These are phyloP conservation scores for Numenius phaeopus DNA, from an alignment of 2,797 vertebrate species.

Conservation along the genomic window DNA sequence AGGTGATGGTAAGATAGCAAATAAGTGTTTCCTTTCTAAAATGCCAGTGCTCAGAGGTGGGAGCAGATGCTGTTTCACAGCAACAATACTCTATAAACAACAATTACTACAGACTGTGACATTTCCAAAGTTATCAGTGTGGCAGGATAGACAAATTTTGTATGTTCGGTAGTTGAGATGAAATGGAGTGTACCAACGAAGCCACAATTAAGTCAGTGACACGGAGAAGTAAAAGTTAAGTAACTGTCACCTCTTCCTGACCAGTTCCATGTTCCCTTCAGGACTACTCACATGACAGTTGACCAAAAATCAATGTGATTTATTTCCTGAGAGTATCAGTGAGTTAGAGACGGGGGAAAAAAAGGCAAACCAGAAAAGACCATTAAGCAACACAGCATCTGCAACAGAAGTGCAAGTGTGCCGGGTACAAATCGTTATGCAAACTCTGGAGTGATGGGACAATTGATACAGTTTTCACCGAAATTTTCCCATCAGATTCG, in stretches of 20 bases:
- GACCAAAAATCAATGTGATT: not conserved
- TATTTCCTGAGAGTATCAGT: not conserved
- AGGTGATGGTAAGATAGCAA: not conserved
- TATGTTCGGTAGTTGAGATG: not conserved
- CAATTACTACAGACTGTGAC: not conserved
- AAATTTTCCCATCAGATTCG: not conserved
- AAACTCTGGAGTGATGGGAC: not conserved
- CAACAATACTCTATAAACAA: not conserved
- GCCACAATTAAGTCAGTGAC: not conserved
- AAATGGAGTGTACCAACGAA: not conserved
- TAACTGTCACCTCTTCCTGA: not conserved
- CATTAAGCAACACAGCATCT: not conserved
- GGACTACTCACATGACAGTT: not conserved
- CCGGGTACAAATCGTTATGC: too few species aligned
- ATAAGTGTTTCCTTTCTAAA: not conserved
- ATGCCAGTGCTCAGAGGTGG: not conserved
- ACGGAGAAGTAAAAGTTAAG: not conserved
- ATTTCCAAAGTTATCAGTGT: not conserved
- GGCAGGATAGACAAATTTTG: not conserved
- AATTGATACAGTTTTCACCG: not conserved
- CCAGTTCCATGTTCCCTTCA: not conserved
- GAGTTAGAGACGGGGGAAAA: accelerated
- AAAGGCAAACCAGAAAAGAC: not conserved
- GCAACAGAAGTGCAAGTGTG: not conserved
- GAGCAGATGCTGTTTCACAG: not conserved